Base-by-base conservation (phyloP, 2,113 vertebrate species). In the Equus quagga region DNA sequence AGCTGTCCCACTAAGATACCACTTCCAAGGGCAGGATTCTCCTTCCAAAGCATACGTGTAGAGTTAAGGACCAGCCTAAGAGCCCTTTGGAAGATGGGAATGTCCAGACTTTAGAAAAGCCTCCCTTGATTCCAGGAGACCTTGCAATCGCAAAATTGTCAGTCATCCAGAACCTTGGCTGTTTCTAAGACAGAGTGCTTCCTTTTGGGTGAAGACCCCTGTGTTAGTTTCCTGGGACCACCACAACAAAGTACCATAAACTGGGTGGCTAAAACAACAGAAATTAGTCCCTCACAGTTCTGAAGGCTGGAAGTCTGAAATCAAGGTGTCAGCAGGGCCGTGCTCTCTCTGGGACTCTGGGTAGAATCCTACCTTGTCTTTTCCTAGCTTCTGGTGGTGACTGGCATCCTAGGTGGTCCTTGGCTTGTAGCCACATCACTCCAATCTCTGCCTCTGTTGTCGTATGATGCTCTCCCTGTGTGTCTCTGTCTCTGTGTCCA, bases 391-490 rank as follows among this genome's bases (percentile, higher is more conserved):
- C 8, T 10, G 41, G 8, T 31, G 28, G 46, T 12, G 7, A 67
- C 28, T 21, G 18, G 31, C 8, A 1, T 60, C 9, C 49, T n/a
- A 13, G 11, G 21, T 5, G 13, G n/a, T n/a, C 33, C 81, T 72
- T 44, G 13, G 31, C 26, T 54, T 2, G 3, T 2, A 26, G 19
- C 60, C 19, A 11, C 12, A 1, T 46, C 10, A 6, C 26, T 70
- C n/a, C 33, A 64, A 0, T 21, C 44, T 69, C 80, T 93, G 33
- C 8, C 8, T 93, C 28, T 87, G 36, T 60, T 46, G 19, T 49
- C 80, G 54, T 1, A 0, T 17, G 41, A 9, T 3, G 7, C 58
- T 46, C 9, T 69, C 75, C 24, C 31, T 76, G 26, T 2, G 0
- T 19, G 28, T 67, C 64, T 69, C 33, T n/a, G 15, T 80, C 31